Evolutionary conservation across 1,140 invertebrate species (phyloP), one percentile per base, ranked within the genome.

Genomic region (Hycleus cichorii): DNA sequence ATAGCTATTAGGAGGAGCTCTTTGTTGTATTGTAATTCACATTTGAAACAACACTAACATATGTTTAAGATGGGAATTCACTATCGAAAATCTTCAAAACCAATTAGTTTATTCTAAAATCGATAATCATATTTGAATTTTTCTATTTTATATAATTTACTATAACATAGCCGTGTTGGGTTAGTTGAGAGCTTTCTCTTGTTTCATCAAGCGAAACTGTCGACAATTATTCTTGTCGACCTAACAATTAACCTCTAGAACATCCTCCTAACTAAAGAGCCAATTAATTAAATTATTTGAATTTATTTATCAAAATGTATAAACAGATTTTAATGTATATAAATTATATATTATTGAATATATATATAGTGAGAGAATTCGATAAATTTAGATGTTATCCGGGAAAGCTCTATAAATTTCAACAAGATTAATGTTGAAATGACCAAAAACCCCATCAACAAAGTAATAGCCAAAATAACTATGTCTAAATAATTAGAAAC

Each of bases 141-240:
- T 18, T 18, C 18, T 18, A 18, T 18, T 32, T 32, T 7, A 32
- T 32, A 7, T 32, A 32, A 32, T 18, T 18, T 18, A 3, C 2
- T 7, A 5, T 4, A 5, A 32, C 32, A 38, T 32, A 45, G 18
- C 18, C 26, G 25, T 53, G 51, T 44, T 42, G 45, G 42, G 27
- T 26, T 25, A 44, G 52, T 44, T 56, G 53, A 47, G 47, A 56
- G 53, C 53, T 56, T 56, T 56, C 53, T 43, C 43, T 47, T 56
- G 53, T 56, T 56, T 45, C 45, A 39, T 38, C 46, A 43, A 32
- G 45, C 46, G 9, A 40, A 25, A 56, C 24, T 56, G 53, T 56
- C 53, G 32, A 46, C 53, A 45, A 56, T 56, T 56, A 48, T 56
- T 56, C 53, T 47, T 47, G n/a, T 18, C 47, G 27, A 56, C 53